Evolutionary conservation across 1,140 invertebrate species (phyloP).

Genomic region (Bombus cullumanus): DNA sequence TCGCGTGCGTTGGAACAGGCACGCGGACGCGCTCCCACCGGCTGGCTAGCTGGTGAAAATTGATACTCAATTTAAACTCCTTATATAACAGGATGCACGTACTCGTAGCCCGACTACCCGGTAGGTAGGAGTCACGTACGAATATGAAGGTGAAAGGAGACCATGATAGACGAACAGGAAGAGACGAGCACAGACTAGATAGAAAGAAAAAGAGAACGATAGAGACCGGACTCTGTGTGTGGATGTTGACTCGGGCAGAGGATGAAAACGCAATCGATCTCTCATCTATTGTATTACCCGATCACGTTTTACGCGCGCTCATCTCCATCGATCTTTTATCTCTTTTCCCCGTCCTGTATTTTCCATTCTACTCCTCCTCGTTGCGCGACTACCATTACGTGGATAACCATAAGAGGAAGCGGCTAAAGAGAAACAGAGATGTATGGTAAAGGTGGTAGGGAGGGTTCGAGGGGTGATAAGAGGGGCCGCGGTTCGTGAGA

Average conservation of each 20-base stretch:
- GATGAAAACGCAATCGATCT: slow-evolving; percentile 67
- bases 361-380: background rate
- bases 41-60: slow-evolving; percentile 59
- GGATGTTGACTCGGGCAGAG: slow-evolving; percentile 43
- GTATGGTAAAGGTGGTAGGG: background rate
- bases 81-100: slow-evolving; percentile 72
- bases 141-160: slow-evolving; percentile 65
- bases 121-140: slow-evolving; percentile 63
- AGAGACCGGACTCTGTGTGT: background rate
- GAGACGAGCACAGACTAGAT: background rate
- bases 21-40: slow-evolving; percentile 22
- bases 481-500: slow-evolving; percentile 63
- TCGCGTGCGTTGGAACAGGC: slow-evolving; percentile 1
- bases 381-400: slow-evolving; percentile 14
- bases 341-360: background rate
- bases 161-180: slow-evolving; percentile 60
- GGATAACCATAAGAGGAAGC: slow-evolving; percentile 44
- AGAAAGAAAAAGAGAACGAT: background rate
- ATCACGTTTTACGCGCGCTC: slow-evolving; percentile 70
- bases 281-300: slow-evolving; percentile 70
- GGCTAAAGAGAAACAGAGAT: background rate
- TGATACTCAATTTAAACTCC: slow-evolving; percentile 70
- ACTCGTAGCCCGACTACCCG: slow-evolving; percentile 55
- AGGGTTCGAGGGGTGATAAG: slow-evolving; percentile 28
- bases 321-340: slow-evolving; percentile 54